Evolutionary conservation across 2,113 vertebrate genomes (phyloP), one percentile per base, ranked within the genome.

Genomic region (Calidris pygmaea): DNA sequence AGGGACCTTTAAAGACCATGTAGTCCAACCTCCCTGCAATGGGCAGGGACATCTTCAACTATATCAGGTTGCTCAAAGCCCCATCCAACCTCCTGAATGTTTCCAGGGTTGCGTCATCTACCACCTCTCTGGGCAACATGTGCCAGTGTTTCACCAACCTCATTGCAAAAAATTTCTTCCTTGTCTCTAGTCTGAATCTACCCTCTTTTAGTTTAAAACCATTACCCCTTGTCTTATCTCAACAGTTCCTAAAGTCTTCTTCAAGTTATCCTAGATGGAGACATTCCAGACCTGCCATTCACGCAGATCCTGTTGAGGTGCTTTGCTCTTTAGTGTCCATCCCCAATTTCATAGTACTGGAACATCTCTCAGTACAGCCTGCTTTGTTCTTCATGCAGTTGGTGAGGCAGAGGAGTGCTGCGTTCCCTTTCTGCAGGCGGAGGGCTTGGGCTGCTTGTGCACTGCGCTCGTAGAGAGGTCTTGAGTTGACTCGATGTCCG

Each of bases 401-500:
- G 4, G 35, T 4, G 48, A 82, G 53, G 53, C 56, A 29, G 67
- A n/a, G 27, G 3, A 1, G 4, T 18, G 62, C 47, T 62, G 22
- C 0, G 1, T 9, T 59, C 19, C 53, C 16, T 10, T 52, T 45
- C 65, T 9, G 41, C 20, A 32, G 32, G 34, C 13, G 6, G 34
- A 39, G 50, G n/a, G 17, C 24, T 21, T 8, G 30, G 27, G 48
- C 43, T 45, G 14, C 41, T 37, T 13, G 7, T 5, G 3, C n/a
- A 1, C 39, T 7, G 6, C 1, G 3, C 45, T 87, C 2, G 0
- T 12, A 22, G 52, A 21, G 11, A 21, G n/a, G 30, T 50, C 37
- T 19, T 29, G 41, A 29, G 35, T 9, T 48, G 41, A 17, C 53
- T 37, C 1, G 0, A 14, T 4, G n/a, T 16, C 52, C 0, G 1